phyloP scores from a whole-genome alignment of 2,888 invertebrate species.

The Parnassius apollo region DNA sequence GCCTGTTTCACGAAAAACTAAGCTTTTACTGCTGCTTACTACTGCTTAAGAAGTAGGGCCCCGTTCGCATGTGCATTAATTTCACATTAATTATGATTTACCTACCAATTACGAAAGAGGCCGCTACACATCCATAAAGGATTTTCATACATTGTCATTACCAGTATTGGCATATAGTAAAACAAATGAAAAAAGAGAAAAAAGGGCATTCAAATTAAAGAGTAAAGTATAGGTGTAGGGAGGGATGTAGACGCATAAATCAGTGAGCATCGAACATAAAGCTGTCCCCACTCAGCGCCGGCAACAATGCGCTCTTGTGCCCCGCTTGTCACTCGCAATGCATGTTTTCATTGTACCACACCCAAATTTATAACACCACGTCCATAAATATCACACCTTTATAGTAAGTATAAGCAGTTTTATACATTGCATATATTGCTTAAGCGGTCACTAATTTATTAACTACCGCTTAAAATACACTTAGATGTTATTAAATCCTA shows the following conservation, averaged over 20 bases:
- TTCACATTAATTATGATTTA: too few species aligned
- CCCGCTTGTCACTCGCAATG: conserved; percentile 33
- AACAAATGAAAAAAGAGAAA: conserved; percentile 1
- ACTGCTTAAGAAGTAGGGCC: too few species aligned
- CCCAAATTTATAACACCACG: conserved; percentile 15
- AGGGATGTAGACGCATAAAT: conserved; percentile 25
- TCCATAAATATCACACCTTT: background rate
- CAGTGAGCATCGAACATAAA: conserved; percentile 28
- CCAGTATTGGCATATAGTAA: background rate
- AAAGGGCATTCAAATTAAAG: conserved; percentile 26
- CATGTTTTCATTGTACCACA: conserved; percentile 36
- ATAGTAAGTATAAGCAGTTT: background rate
- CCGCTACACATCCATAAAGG: too few species aligned
- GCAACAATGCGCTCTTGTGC: conserved; percentile 17
- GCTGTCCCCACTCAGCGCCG: conserved; percentile 18
- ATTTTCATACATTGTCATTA: too few species aligned
- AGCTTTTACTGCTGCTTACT: too few species aligned
- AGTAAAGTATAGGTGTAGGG: conserved; percentile 15
- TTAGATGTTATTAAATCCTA: too few species aligned
- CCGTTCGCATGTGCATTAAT: too few species aligned
- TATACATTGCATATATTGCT: too few species aligned
- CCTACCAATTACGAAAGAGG: too few species aligned
- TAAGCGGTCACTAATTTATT: too few species aligned
- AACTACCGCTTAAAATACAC: too few species aligned
- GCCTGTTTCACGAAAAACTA: too few species aligned